These are phyloP conservation scores for Rhadina sibilatrix DNA, from an alignment of 2,113 vertebrate genomes.

Conservation along the genomic window DNA sequence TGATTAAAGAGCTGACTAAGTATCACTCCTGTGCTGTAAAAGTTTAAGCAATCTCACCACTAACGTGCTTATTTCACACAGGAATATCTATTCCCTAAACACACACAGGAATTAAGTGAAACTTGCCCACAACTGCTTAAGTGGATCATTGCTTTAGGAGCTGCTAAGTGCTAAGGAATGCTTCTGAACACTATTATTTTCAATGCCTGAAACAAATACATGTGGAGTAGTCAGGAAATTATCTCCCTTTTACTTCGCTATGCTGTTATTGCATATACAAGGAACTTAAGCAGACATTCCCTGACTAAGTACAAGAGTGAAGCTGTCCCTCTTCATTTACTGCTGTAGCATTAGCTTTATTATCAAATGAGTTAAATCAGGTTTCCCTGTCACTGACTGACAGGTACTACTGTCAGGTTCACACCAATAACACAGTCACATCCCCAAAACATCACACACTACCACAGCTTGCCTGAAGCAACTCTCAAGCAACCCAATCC, in stretches of 20 bases:
- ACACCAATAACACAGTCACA: not conserved
- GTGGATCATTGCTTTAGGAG: not conserved
- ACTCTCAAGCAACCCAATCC: not conserved
- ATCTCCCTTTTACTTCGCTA: not conserved
- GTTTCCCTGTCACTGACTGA: not conserved
- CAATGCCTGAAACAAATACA: not conserved
- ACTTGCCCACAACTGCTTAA: not conserved
- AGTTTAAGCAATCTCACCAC: not conserved
- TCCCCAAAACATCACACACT: not conserved
- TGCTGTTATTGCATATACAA: not conserved
- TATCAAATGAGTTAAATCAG: not conserved
- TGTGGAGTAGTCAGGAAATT: not conserved
- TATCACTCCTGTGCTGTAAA: not conserved
- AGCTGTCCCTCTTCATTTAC: not conserved
- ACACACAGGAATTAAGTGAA: not conserved
- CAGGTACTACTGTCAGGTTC: not conserved
- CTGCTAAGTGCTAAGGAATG: not conserved
- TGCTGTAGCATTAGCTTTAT: not conserved
- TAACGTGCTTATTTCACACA: not conserved
- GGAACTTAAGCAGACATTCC: not conserved
- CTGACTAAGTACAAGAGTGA: not conserved
- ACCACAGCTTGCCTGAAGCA: not conserved
- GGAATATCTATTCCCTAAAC: not conserved
- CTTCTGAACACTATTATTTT: not conserved
- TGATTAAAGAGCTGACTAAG: not conserved